phyloP scores from a whole-genome alignment of 2,113 vertebrate species.

The Lepus europaeus region DNA sequence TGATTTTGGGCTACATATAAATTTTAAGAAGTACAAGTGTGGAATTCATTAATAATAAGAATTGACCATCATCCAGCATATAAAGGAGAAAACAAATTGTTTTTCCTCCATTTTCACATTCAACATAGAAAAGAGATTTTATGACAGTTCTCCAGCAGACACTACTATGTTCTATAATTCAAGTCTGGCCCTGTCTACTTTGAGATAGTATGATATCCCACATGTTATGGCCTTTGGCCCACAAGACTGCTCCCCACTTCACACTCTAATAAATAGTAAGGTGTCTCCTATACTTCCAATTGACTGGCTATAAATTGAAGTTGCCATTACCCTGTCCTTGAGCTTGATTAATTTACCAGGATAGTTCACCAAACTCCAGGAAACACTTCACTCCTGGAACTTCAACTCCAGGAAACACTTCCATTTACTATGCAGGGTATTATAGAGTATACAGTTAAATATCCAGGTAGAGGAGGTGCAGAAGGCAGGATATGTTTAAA shows the following conservation, averaged over 20 bases:
- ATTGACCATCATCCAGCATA: background rate
- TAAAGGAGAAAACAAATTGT: background rate
- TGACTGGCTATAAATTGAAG: background rate
- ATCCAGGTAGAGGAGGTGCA: background rate
- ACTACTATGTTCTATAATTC: background rate
- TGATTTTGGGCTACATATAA: background rate
- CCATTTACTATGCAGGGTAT: background rate
- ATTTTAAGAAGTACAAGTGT: background rate
- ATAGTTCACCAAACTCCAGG: background rate
- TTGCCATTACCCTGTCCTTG: background rate
- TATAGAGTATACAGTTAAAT: background rate
- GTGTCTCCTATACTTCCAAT: background rate
- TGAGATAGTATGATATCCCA: background rate
- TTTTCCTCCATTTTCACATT: background rate
- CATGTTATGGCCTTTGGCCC: background rate
- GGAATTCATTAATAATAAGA: background rate
- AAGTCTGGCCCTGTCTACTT: background rate
- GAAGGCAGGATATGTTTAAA: background rate
- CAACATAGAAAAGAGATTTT: background rate
- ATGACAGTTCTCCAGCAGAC: background rate
- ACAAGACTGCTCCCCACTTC: background rate
- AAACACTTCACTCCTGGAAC: background rate
- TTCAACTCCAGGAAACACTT: background rate
- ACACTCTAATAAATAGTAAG: background rate
- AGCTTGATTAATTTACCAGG: background rate